Evolutionary conservation across 2,113 vertebrate species (phyloP).

Genomic region (Anhinga rufa): DNA sequence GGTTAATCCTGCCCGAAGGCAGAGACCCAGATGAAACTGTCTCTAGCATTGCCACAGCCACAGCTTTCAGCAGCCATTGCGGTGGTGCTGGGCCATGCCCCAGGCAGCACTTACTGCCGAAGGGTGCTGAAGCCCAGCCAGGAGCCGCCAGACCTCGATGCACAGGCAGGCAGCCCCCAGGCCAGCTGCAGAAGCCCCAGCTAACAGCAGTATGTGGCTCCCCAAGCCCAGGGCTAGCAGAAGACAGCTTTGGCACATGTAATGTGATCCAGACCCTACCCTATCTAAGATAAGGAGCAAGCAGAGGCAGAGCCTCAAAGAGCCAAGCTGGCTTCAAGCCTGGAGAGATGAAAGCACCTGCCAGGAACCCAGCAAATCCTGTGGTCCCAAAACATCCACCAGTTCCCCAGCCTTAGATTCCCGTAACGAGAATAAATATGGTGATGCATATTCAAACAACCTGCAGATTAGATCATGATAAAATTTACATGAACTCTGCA

Average conservation of each 20-base stretch:
- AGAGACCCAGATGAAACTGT: neutral
- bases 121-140: neutral
- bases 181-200: neutral
- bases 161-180: neutral
- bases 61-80: neutral
- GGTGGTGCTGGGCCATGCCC: neutral
- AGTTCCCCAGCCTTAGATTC: neutral
- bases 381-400: neutral
- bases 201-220: neutral
- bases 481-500: neutral
- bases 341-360: neutral
- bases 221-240: neutral
- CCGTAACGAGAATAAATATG: neutral
- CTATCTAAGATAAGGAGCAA: neutral
- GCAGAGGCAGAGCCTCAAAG: neutral
- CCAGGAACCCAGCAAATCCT: neutral
- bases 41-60: neutral
- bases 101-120: neutral
- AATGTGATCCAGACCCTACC: neutral
- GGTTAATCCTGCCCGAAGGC: neutral
- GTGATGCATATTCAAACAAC: neutral
- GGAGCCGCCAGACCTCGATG: neutral
- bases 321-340: neutral
- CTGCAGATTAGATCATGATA: neutral
- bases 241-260: neutral